Base-by-base conservation (phyloP, 2,888 invertebrate species). In the Lycocerus yunnanus region DNA sequence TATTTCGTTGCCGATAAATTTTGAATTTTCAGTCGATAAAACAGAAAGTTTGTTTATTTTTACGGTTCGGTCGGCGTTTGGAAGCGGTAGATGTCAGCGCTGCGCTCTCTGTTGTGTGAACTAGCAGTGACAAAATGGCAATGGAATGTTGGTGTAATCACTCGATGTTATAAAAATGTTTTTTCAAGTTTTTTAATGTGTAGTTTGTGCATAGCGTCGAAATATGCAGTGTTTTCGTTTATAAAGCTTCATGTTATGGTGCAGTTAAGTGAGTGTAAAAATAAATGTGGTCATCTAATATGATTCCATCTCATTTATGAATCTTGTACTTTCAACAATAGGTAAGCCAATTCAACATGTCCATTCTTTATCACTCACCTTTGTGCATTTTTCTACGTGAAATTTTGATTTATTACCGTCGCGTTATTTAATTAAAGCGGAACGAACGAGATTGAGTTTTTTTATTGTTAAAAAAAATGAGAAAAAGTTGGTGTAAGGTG, bases 41-140 rank as follows among this genome's bases (percentile, higher is more conserved):
- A 65, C 43, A 72, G 74, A 43, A 18, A 60, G 66, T 68, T 72
- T n/a, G 43, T 69, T 58, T 14, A 15, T 43, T 16, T 16, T 43
- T 43, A 2, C 27, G 15, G 9, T 14, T n/a, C 66, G 16, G 16
- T 67, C 67, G 72, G 66, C 73, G 59, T 65, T 63, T 60, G 15
- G 43, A 59, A 73, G 20, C 27, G 67, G 69, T 77, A 81, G 81
- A 80, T 80, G 81, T 79, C 80, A 80, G 78, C 78, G 78, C 77
- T 58, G 73, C 70, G 69, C 61, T 58, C 69, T 76, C 79, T 80
- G 78, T 77, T 79, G 75, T 73, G 70, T 69, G 77, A 79, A 74
- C 74, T 79, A 80, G 78, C 80, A 86, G 86, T 87, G 86, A 87
- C 87, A 87, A 87, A 86, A 87, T 87, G 87, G 87, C 87, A 87